Conservation (phyloP, 2,113 vertebrate species). For the Coturnix japonica region DNA sequence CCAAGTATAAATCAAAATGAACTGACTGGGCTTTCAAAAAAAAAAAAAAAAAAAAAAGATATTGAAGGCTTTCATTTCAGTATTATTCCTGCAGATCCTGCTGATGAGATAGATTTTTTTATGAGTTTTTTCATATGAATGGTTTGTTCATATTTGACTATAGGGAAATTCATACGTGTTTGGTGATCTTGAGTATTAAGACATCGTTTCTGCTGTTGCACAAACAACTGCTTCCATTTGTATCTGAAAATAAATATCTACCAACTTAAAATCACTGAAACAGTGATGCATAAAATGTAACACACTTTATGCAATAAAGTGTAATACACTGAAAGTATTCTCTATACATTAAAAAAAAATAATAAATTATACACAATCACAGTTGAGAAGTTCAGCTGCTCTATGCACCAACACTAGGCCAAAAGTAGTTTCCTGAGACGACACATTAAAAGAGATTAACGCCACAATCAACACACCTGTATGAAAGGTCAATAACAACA, state of each 20-base stretch:
- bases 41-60: not conserved
- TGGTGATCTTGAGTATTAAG: not conserved
- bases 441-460: not conserved
- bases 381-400: not conserved
- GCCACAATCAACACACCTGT: not conserved
- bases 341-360: not conserved
- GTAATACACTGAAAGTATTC: not conserved
- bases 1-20: not conserved
- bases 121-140: not conserved
- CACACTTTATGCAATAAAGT: too few relatives aligned
- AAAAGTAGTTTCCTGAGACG: not conserved
- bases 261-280: not conserved
- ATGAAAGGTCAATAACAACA: not conserved
- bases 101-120: not conserved
- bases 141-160: not conserved
- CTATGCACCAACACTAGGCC: not conserved
- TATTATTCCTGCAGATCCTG: not conserved
- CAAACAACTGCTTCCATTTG: not conserved
- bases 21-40: not conserved
- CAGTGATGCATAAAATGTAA: accelerated
- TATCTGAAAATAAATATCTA: accelerated
- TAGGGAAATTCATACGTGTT: not conserved
- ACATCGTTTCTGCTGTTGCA: not conserved
- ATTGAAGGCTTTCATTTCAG: not conserved
- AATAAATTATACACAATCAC: not conserved